phyloP scores from a whole-genome alignment of 2,113 vertebrate genomes.

The Heterotis niloticus region DNA sequence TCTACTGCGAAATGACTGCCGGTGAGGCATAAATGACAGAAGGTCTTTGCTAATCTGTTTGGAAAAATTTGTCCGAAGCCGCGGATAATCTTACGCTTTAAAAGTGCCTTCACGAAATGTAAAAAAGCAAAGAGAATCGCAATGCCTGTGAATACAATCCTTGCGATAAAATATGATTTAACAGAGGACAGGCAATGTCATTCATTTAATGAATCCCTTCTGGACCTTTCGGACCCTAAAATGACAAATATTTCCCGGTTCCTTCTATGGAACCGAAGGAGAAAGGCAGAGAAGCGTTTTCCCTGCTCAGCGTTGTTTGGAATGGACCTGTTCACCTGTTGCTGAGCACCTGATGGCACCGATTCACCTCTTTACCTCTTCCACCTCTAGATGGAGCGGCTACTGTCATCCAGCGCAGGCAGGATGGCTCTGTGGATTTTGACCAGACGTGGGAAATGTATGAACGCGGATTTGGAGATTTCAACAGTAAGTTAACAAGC shows the following conservation, averaged over 20 bases:
- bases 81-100: neutral
- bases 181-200: too few species aligned
- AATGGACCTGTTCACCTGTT: too few species aligned
- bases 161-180: too few species aligned
- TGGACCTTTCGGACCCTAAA: too few species aligned
- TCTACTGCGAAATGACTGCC: slow-evolving; percentile 75
- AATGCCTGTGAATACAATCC: too few species aligned
- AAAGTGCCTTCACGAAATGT: neutral
- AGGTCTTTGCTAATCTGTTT: neutral
- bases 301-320: too few species aligned
- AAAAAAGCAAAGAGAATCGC: neutral
- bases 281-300: too few species aligned
- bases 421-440: slow-evolving; percentile 78
- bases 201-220: too few species aligned
- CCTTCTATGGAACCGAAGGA: too few species aligned
- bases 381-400: slow-evolving; percentile 62
- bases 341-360: neutral
- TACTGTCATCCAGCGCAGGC: slow-evolving; percentile 79
- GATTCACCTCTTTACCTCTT: neutral
- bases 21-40: slow-evolving; percentile 58
- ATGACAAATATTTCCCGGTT: too few species aligned
- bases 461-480: slow-evolving; percentile 75
- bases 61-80: neutral
- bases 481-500: slow-evolving; percentile 64
- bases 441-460: slow-evolving; percentile 83